These are phyloP conservation scores for Odontomachus brunneus DNA, from an alignment of 1,140 invertebrate genomes.

Conservation along the genomic window DNA sequence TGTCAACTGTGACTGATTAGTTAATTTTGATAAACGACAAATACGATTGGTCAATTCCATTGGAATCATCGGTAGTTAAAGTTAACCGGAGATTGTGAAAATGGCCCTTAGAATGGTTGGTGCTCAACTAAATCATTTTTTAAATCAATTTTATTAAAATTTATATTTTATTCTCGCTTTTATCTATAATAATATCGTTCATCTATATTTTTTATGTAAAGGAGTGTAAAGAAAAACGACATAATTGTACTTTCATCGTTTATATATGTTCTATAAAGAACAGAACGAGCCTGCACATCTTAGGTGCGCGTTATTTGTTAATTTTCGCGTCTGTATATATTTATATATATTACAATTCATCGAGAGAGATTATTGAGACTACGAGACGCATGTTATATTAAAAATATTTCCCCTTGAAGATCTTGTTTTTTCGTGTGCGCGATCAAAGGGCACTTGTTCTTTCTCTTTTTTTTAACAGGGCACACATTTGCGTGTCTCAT, in stretches of 20 bases:
- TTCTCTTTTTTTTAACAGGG: slow-evolving; percentile 62
- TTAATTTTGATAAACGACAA: no score
- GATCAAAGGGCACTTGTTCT: slow-evolving; percentile 39
- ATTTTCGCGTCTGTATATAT: slow-evolving; percentile 63
- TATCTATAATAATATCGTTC: no score
- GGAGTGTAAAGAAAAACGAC: slow-evolving; percentile 22
- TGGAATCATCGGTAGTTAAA: no score
- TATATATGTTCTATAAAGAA: slow-evolving; percentile 72
- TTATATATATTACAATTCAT: slow-evolving; percentile 78
- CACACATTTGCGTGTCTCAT: slow-evolving; percentile 47
- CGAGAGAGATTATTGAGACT: slow-evolving; percentile 60
- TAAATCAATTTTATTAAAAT: no score
- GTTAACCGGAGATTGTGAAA: no score
- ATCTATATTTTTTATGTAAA: no score
- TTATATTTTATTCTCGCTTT: no score
- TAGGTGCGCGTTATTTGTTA: slow-evolving; percentile 66
- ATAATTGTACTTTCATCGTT: slow-evolving; percentile 60
- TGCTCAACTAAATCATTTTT: no score
- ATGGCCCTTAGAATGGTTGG: no score
- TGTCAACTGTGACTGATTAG: no score
- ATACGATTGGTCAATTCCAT: no score
- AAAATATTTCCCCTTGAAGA: slow-evolving; percentile 69
- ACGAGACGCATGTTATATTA: slow-evolving; percentile 71
- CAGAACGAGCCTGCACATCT: slow-evolving; percentile 6
- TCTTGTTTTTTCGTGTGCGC: slow-evolving; percentile 51